Conservation (phyloP, 2,797 vertebrate genomes). For the Acipenser transmontanus region DNA sequence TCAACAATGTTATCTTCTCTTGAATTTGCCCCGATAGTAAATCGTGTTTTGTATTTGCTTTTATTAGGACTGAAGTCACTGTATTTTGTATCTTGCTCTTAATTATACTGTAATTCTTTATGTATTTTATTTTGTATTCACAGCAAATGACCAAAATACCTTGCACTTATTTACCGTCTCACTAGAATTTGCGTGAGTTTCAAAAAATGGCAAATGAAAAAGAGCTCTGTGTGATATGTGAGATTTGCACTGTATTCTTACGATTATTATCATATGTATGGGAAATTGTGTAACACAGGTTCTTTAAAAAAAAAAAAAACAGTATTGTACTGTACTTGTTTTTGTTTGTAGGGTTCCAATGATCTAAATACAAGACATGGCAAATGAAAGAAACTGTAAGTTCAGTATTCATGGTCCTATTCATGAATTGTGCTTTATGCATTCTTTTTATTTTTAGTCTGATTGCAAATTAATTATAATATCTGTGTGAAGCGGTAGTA, state of each 20-base stretch:
- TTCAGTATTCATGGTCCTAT: slow-evolving; percentile 29
- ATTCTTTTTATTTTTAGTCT: slow-evolving; percentile 17
- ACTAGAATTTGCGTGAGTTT: too few species aligned
- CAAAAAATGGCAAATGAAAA: too few species aligned
- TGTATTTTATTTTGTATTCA: too few species aligned
- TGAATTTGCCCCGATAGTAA: too few species aligned
- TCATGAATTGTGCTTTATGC: slow-evolving; percentile 22
- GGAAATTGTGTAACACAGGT: slow-evolving; percentile 12
- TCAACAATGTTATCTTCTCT: too few species aligned
- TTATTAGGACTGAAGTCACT: too few species aligned
- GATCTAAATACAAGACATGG: slow-evolving; percentile 32
- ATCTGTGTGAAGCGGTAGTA: slow-evolving; percentile 26
- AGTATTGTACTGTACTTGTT: slow-evolving; percentile 36
- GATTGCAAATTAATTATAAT: slow-evolving; percentile 22
- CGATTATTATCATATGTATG: slow-evolving; percentile 5
- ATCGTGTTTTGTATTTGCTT: too few species aligned
- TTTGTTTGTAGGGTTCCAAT: slow-evolving; percentile 39
- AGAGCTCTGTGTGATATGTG: too few species aligned
- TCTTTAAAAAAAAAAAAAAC: slow-evolving; percentile 18
- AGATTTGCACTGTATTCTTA: background rate
- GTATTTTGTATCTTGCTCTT: too few species aligned
- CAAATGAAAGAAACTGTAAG: slow-evolving; percentile 35
- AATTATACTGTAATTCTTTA: too few species aligned
- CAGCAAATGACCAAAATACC: too few species aligned
- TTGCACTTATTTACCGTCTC: too few species aligned